Evolutionary conservation across 2,888 invertebrate species (phyloP), one percentile per base, ranked within the genome.

Genomic region (Calliphora vomitoria): DNA sequence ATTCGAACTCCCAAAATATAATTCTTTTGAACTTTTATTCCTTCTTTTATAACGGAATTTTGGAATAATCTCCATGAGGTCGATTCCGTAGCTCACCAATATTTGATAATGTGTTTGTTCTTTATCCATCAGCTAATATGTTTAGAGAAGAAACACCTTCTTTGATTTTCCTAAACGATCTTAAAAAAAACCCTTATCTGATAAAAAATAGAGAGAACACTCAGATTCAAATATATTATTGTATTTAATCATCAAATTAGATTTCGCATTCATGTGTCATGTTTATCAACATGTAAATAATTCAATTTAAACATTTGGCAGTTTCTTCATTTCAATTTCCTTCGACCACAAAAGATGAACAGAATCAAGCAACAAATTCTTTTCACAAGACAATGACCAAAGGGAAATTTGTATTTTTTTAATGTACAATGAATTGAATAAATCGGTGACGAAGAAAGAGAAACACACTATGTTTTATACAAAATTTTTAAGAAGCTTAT

Each of bases 401-500:
- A 60, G 18, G 47, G 50, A 72, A 31, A 47, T 41, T 18, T 35
- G 31, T 35, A 5, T 35, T 0, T 44, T 58, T 44, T 20, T 31
- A 25, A 13, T 55, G 38, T 20, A 55, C 35, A 60, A 68, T n/a
- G 3, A 82, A 41, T 62, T 15, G 31, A 50, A 69, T 31, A 25
- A 68, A 66, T 20, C 8, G 62, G 15, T 25, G n/a, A 60, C 15
- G 13, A 47, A 58, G 25, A 10, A 69, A 75, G 20, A 76, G 50
- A 41, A 47, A 75, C 53, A 55, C 35, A 58, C 50, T 38, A 60
- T 62, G 11, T 25, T 66, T 25, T 15, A 80, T 20, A 79, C n/a
- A 80, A 13, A 58, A 58, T 18, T 50, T 66, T 75, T 74, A 85
- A 81, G 80, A 20, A 55, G 80, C 71, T 85, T 85, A 85, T 58